Evolutionary conservation across 1,140 invertebrate genomes (phyloP).

Genomic region (Temnothorax longispinosus): DNA sequence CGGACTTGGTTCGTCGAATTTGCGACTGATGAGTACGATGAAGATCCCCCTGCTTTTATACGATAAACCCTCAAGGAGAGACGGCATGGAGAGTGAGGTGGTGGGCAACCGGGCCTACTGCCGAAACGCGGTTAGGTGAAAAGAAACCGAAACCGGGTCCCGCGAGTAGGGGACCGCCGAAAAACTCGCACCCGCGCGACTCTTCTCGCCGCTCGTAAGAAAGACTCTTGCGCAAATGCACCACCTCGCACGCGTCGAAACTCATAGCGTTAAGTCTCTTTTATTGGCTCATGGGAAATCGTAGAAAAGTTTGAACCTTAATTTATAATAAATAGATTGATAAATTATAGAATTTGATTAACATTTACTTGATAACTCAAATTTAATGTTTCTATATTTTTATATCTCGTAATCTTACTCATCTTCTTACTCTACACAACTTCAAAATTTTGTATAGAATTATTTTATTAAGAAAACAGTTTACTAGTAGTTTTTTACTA

Average conservation of each 20-base stretch:
- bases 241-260: conserved; percentile 19
- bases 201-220: conserved; percentile 45
- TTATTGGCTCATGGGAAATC: background rate
- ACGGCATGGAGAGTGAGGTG: conserved; percentile 58
- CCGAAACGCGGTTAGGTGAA: conserved; percentile 63
- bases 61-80: conserved; percentile 76
- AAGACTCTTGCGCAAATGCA: conserved; percentile 64
- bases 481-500: background rate
- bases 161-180: conserved; percentile 54
- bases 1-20: conserved; percentile 68
- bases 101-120: conserved; percentile 68
- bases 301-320: background rate
- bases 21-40: conserved; percentile 78
- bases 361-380: background rate
- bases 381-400: background rate
- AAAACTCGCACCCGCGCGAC: conserved; percentile 57
- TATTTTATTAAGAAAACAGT: background rate
- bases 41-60: conserved; percentile 82
- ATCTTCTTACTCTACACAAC: background rate
- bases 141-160: conserved; percentile 70
- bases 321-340: background rate
- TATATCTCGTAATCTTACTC: background rate
- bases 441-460: conserved; percentile 1
- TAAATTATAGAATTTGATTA: background rate
- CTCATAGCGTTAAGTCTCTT: conserved; percentile 24